phyloP scores from a whole-genome alignment of 2,888 invertebrate species.

The Bembecia ichneumoniformis region DNA sequence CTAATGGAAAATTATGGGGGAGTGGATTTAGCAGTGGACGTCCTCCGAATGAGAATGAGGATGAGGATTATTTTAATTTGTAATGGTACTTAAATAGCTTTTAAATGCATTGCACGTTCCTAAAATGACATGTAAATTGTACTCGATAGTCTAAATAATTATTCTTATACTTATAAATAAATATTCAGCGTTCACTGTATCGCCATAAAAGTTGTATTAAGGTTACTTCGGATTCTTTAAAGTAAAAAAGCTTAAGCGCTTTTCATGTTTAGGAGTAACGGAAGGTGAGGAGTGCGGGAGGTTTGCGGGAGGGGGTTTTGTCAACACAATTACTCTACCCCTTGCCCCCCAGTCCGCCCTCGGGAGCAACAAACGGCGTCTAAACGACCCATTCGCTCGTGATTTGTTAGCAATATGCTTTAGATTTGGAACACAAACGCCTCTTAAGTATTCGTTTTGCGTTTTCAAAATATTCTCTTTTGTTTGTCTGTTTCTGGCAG shows the following conservation, averaged over 20 bases:
- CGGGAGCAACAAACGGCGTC: constrained; percentile 61
- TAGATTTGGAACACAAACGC: constrained; percentile 59
- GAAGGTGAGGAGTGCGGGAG: constrained; percentile 28
- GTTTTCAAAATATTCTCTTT: neutral
- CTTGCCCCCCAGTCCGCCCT: constrained; percentile 21
- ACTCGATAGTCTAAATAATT: no score
- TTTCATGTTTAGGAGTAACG: constrained; percentile 57
- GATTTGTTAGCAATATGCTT: constrained; percentile 71
- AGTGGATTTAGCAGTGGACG: no score
- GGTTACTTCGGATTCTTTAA: constrained; percentile 40
- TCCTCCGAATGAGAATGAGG: no score
- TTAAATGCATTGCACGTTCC: no score
- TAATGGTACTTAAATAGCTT: no score
- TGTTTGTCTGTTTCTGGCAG: no score
- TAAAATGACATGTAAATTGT: no score
- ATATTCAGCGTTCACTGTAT: no score
- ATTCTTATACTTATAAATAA: no score
- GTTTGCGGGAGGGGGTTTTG: constrained; percentile 27
- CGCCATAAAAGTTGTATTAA: no score
- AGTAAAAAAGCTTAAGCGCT: constrained; percentile 57
- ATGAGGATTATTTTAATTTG: no score
- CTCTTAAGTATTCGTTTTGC: constrained; percentile 22
- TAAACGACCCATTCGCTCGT: constrained; percentile 69
- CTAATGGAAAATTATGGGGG: no score
- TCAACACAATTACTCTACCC: constrained; percentile 61